Conservation (phyloP, 2,113 vertebrate genomes). For the Oreochromis aureus region DNA sequence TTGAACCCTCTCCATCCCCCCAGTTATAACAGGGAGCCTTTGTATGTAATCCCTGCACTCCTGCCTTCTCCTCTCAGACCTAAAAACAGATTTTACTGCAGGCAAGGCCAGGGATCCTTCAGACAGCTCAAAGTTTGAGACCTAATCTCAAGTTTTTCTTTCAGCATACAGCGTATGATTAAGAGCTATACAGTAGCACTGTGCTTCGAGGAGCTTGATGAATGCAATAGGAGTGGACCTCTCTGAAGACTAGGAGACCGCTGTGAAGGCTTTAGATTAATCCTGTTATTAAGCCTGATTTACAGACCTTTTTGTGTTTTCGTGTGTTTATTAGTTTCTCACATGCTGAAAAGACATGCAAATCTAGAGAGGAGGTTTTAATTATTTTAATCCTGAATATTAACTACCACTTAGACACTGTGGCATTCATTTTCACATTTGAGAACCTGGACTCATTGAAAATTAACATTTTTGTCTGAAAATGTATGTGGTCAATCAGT, state of each 20-base stretch:
- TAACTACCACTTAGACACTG: background rate
- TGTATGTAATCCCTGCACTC: slow-evolving; percentile 23
- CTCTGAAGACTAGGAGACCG: background rate
- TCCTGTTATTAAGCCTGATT: background rate
- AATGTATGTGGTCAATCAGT: background rate
- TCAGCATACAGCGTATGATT: slow-evolving; percentile 27
- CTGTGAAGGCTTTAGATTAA: background rate
- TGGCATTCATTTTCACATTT: background rate
- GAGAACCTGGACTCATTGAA: background rate
- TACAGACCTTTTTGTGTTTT: background rate
- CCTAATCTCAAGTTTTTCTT: slow-evolving; percentile 23
- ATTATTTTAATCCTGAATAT: background rate
- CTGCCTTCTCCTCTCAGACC: background rate
- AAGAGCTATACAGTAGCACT: slow-evolving; percentile 19
- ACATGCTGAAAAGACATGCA: background rate
- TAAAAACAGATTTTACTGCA: background rate
- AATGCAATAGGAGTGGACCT: background rate
- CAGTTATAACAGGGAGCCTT: slow-evolving; percentile 13
- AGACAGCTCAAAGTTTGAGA: slow-evolving; percentile 13
- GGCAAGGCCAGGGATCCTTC: background rate
- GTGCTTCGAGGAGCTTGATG: background rate
- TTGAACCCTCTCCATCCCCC: slow-evolving; percentile 30
- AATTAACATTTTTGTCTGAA: background rate
- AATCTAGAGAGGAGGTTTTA: background rate
- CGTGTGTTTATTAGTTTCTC: background rate